Evolutionary conservation across 2,888 invertebrate species (phyloP).

Genomic region (Chrysotoxum bicinctum): DNA sequence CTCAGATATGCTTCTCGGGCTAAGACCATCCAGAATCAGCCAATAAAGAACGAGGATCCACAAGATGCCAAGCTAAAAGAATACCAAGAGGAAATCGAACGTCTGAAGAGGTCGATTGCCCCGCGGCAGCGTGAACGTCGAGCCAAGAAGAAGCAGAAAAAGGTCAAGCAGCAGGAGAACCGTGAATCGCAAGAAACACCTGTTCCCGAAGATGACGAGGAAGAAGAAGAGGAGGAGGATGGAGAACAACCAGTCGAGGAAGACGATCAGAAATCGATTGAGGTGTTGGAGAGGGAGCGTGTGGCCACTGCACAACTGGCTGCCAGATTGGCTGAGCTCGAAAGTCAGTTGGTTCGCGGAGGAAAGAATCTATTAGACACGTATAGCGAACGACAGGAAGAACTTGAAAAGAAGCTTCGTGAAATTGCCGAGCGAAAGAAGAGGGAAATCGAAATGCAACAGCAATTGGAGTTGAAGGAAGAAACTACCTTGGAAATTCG

Average conservation of each 20-base stretch:
- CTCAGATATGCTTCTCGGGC: conserved; percentile 97
- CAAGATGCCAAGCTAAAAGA: conserved; percentile 98
- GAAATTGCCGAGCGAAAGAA: conserved; percentile 93
- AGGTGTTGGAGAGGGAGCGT: conserved; percentile 86
- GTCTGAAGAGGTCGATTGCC: conserved; percentile 83
- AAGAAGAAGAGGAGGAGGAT: conserved; percentile 80
- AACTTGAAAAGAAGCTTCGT: conserved; percentile 90
- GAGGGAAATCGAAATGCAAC: conserved; percentile 92
- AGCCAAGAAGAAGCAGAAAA: conserved; percentile 77
- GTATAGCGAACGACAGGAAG: conserved; percentile 95
- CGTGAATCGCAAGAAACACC: conserved; percentile 76
- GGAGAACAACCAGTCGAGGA: conserved; percentile 79
- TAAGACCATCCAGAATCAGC: conserved; percentile 99
- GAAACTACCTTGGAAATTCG: conserved; percentile 94
- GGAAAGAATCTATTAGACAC: conserved; percentile 97
- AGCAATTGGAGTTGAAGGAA: conserved; percentile 95
- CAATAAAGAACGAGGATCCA: conserved; percentile 99
- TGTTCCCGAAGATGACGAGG: conserved; percentile 75
- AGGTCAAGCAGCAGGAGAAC: conserved; percentile 78
- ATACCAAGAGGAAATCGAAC: conserved; percentile 96
- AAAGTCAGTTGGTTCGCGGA: conserved; percentile 96
- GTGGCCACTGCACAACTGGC: conserved; percentile 89
- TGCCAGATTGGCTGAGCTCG: conserved; percentile 90
- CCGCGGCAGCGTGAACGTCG: conserved; percentile 81
- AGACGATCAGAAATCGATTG: conserved; percentile 79